These are phyloP conservation scores for Microctonus brassicae DNA, from an alignment of 2,888 invertebrate species.

Conservation along the genomic window DNA sequence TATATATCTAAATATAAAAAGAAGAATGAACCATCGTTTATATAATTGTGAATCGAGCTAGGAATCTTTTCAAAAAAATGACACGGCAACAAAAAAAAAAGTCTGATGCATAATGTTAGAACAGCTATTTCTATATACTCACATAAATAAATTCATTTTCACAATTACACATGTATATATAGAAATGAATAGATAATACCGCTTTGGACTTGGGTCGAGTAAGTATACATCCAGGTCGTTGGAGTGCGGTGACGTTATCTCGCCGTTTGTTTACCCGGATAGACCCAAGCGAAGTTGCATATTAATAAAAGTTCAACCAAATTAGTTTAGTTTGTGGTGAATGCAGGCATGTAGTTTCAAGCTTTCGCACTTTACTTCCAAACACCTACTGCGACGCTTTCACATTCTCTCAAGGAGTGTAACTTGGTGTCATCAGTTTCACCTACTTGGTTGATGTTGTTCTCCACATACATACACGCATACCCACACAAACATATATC, in stretches of 20 bases:
- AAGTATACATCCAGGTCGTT: conserved; percentile 7
- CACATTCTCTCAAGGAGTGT: conserved; percentile 29
- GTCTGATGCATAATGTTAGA: no score
- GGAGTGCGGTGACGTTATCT: conserved; percentile 47
- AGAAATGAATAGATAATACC: conserved; percentile 14
- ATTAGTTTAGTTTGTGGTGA: conserved; percentile 57
- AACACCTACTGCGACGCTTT: neutral
- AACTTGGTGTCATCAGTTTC: conserved; percentile 35
- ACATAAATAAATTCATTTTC: neutral
- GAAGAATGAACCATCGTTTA: no score
- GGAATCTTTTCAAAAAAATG: no score
- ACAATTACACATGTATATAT: neutral
- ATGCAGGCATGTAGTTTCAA: conserved; percentile 17
- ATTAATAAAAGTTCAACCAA: conserved; percentile 61
- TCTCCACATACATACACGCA: no score
- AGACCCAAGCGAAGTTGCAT: conserved; percentile 52
- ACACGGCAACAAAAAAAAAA: no score
- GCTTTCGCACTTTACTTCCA: neutral
- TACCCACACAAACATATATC: neutral
- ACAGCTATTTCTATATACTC: no score
- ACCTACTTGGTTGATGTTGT: conserved; percentile 3
- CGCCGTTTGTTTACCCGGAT: conserved; percentile 53
- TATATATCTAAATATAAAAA: no score
- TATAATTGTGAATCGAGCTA: no score
- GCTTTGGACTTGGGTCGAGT: neutral